A percentile compares a stretch with the other conserved stretches of the same genome.
Conservation (phyloP, 2,888 invertebrate species). For the Acronicta alni region DNA sequence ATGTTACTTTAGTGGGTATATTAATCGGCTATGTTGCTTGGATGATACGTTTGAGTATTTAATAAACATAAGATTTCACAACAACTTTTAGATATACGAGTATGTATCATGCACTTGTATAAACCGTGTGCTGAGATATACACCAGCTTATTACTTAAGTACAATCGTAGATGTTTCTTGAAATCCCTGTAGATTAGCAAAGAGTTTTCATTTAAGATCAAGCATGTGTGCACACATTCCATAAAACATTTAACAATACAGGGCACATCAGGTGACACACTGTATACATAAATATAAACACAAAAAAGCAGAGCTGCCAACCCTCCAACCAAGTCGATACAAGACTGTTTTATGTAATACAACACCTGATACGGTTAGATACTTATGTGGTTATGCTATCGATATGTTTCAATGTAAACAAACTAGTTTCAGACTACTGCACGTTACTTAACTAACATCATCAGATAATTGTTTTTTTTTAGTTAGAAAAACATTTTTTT, state of each 20-base stretch:
- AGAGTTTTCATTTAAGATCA: neutral
- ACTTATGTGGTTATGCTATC: slow-evolving; percentile 68
- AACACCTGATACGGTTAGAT: slow-evolving; percentile 70
- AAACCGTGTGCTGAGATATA: neutral
- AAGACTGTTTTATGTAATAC: slow-evolving; percentile 69
- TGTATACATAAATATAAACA: slow-evolving; percentile 8
- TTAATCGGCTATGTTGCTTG: neutral
- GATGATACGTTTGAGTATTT: neutral
- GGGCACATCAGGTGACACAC: slow-evolving; percentile 7
- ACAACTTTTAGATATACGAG: neutral
- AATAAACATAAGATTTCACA: too few species aligned
- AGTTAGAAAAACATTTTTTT: too few species aligned
- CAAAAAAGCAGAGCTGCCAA: slow-evolving; percentile 20
- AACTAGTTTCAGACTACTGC: slow-evolving; percentile 61
- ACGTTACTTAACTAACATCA: slow-evolving; percentile 49
- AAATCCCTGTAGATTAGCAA: too few species aligned
- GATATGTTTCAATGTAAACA: slow-evolving; percentile 74
- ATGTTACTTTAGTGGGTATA: too few species aligned
- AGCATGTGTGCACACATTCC: too few species aligned
- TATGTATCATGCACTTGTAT: neutral
- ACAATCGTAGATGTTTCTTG: too few species aligned
- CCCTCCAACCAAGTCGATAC: slow-evolving; percentile 41
- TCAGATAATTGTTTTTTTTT: slow-evolving; percentile 22
- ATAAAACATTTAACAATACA: too few species aligned
- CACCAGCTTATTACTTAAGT: too few species aligned